These are phyloP conservation scores for Euplexia lucipara DNA, from an alignment of 2,888 invertebrate genomes.

Conservation along the genomic window DNA sequence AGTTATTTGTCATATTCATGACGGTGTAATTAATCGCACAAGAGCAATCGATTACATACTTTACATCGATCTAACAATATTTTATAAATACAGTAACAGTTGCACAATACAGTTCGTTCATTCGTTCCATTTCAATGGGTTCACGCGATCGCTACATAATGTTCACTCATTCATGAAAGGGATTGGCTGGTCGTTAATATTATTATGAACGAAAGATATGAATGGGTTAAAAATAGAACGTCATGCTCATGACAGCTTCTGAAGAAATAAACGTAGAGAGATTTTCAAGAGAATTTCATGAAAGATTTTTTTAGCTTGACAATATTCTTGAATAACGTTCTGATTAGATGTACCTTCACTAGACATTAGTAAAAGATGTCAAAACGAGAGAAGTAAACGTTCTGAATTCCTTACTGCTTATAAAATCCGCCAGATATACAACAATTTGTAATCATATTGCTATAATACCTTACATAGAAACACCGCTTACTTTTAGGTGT, in stretches of 20 bases:
- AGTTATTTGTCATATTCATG: background rate
- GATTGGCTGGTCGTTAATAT: constrained; percentile 21
- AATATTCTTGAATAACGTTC: background rate
- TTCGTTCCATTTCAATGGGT: constrained; percentile 48
- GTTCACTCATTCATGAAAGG: constrained; percentile 43
- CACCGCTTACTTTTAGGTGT: too few species aligned
- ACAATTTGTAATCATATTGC: too few species aligned
- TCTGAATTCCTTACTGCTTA: too few species aligned
- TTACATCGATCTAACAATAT: constrained; percentile 14
- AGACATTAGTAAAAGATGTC: background rate
- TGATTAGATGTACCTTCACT: background rate
- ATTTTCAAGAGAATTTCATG: too few species aligned
- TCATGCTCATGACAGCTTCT: background rate
- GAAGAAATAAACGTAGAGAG: too few species aligned
- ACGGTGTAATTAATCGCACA: constrained; percentile 13
- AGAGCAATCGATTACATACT: constrained; percentile 27
- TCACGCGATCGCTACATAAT: constrained; percentile 58
- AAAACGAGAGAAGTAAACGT: too few species aligned
- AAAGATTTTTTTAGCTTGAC: too few species aligned
- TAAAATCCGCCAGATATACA: too few species aligned
- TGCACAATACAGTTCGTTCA: constrained; percentile 56
- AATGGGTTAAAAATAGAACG: constrained; percentile 37
- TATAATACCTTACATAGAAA: too few species aligned
- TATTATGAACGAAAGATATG: constrained; percentile 15
- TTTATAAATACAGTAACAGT: constrained; percentile 41